Base-by-base conservation (phyloP, 2,888 invertebrate species). In the Tillus elongatus region DNA sequence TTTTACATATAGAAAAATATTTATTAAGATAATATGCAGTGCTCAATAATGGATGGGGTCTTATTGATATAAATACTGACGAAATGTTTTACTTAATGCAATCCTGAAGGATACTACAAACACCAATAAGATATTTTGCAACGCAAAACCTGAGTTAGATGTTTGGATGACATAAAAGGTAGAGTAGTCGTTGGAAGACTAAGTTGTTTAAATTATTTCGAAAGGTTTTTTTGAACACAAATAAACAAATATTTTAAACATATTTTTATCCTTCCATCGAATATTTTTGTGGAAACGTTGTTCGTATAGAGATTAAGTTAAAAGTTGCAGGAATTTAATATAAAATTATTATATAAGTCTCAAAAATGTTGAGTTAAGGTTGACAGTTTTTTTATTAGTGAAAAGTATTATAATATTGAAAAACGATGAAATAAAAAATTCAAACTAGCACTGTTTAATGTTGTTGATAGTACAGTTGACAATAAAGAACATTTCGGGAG, bases 381-480 rank as follows among this genome's bases (percentile, higher is more conserved):
- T 62, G 56, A 59, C 38, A 58, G 58, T 61, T 64, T 64, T 62
- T 64, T 64, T 64, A 64, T 62, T 64, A 64, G 64, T 64, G 63
- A 64, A 64, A 63, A 62, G 59, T 64, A 64, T 64, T 63, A 64
- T 64, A 63, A 62, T 60, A 63, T 60, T 63, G 58, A 63, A 62
- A 60, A 64, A 63, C 61, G 61, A 64, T 63, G 57, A 64, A 64
- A 64, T 63, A 64, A 63, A 63, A 61, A 63, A 61, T 64, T 64
- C 58, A 64, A 63, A 64, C 58, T 63, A 64, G 63, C 58, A 59
- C 61, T 61, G 63, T 63, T 64, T 58, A 61, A 63, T 66, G 63
- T 64, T 65, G 64, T 64, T 66, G 56, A 61, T 61, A 63, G 60
- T 60, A 63, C 61, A 64, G 60, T 64, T 66, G 66, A 66, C 66